phyloP scores from a whole-genome alignment of 1,140 invertebrate genomes.

The Melanaphis sacchari region DNA sequence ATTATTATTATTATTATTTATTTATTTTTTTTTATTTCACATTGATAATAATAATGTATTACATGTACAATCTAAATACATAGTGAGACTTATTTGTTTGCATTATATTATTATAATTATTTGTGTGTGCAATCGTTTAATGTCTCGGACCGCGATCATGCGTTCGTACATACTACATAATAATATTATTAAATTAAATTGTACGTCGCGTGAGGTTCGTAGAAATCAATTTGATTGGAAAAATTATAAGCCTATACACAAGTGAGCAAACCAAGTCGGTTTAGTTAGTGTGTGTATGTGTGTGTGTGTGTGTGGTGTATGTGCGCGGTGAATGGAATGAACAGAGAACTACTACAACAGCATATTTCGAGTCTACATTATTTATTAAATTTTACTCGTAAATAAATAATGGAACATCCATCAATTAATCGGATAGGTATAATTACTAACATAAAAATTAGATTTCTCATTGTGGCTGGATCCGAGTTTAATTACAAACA shows the following conservation, averaged over 20 bases:
- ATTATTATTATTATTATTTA: not conserved
- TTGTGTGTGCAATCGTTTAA: slow-evolving; percentile 25
- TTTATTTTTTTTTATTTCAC: not conserved
- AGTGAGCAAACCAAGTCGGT: not conserved
- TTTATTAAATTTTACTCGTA: not conserved
- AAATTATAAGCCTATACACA: not conserved
- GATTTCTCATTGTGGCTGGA: not conserved
- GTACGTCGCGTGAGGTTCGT: not conserved
- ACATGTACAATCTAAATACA: not conserved
- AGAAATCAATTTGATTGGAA: slow-evolving; percentile 22
- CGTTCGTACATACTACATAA: not conserved
- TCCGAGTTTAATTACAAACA: not conserved
- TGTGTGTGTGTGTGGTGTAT: not conserved
- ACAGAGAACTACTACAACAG: not conserved
- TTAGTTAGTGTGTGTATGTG: not conserved
- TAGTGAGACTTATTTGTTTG: slow-evolving; percentile 19
- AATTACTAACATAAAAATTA: not conserved
- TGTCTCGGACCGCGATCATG: not conserved
- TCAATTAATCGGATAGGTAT: not conserved
- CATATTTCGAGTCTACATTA: not conserved
- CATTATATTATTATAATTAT: not conserved
- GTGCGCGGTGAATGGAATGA: not conserved
- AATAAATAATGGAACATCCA: not conserved
- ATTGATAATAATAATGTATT: slow-evolving; percentile 27
- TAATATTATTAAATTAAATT: slow-evolving; percentile 12